Percentiles rank a stretch among this genome's conserved stretches.
phyloP scores from a whole-genome alignment of 2,888 invertebrate genomes.

The Cephus nigrinus region DNA sequence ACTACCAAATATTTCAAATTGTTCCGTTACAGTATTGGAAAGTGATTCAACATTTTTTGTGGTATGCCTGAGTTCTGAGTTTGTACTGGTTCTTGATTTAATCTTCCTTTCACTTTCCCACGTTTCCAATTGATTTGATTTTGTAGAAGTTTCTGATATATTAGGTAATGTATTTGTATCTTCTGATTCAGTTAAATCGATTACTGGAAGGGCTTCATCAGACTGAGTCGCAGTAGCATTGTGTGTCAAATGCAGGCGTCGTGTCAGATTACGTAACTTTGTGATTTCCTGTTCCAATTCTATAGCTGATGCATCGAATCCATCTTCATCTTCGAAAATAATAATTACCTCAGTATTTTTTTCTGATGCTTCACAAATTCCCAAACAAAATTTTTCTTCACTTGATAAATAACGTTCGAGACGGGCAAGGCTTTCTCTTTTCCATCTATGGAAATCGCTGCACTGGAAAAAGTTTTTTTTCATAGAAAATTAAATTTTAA shows the following conservation, averaged over 20 bases:
- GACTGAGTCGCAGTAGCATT: background rate
- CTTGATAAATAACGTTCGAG: background rate
- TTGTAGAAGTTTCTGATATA: background rate
- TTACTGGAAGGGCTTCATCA: background rate
- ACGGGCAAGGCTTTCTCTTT: background rate
- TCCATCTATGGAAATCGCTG: background rate
- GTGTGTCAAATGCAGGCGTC: background rate
- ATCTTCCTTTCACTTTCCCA: background rate
- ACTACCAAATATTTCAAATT: background rate
- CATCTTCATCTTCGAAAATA: background rate
- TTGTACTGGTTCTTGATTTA: background rate
- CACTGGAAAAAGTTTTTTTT: background rate
- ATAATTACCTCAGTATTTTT: background rate
- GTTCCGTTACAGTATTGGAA: background rate
- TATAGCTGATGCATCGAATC: background rate
- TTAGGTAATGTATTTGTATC: background rate
- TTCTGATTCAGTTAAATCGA: background rate
- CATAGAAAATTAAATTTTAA: background rate
- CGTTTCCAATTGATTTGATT: background rate
- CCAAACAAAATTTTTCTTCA: background rate
- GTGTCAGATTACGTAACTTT: background rate
- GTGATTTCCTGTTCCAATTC: background rate
- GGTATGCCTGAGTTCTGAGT: background rate
- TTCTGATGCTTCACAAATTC: background rate
- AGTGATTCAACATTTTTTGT: background rate